Evolutionary conservation across 2,888 invertebrate genomes (phyloP).

Genomic region (Erebia epiphron): DNA sequence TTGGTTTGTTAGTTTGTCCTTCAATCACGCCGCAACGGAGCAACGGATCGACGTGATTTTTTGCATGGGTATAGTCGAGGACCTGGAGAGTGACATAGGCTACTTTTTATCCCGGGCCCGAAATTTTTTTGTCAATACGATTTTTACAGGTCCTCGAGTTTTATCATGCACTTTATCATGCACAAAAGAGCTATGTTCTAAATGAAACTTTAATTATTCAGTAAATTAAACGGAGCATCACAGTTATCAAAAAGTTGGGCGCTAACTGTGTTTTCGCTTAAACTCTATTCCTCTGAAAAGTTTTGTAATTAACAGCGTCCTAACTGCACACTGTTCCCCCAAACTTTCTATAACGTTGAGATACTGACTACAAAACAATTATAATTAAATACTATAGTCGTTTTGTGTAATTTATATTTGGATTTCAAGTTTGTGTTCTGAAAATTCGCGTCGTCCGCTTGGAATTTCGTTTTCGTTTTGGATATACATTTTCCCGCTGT

Average conservation of each 20-base stretch:
- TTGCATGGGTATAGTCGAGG: too few species aligned
- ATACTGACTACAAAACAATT: conserved; percentile 13
- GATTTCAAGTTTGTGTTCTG: background rate
- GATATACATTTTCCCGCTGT: background rate
- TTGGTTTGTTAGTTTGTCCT: too few species aligned
- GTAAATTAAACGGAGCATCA: conserved; percentile 8
- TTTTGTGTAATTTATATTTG: conserved; percentile 7
- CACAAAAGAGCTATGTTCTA: background rate
- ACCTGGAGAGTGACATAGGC: too few species aligned
- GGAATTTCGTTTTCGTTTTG: background rate
- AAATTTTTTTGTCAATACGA: too few species aligned
- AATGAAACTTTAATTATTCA: background rate
- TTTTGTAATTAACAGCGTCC: conserved; percentile 37
- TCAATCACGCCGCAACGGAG: too few species aligned
- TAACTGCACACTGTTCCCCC: conserved; percentile 23
- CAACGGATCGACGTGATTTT: too few species aligned
- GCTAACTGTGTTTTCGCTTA: conserved; percentile 31
- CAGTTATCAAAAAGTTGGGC: conserved; percentile 19
- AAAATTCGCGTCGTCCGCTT: background rate
- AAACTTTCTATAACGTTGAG: conserved; percentile 22
- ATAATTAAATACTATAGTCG: conserved; percentile 8
- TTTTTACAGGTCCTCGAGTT: too few species aligned
- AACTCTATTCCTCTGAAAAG: conserved; percentile 33
- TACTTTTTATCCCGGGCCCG: too few species aligned
- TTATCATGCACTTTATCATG: too few species aligned